A percentile compares a stretch with the other conserved stretches of the same genome.
phyloP scores from a whole-genome alignment of 2,797 vertebrate genomes.

The Megaceryle alcyon region DNA sequence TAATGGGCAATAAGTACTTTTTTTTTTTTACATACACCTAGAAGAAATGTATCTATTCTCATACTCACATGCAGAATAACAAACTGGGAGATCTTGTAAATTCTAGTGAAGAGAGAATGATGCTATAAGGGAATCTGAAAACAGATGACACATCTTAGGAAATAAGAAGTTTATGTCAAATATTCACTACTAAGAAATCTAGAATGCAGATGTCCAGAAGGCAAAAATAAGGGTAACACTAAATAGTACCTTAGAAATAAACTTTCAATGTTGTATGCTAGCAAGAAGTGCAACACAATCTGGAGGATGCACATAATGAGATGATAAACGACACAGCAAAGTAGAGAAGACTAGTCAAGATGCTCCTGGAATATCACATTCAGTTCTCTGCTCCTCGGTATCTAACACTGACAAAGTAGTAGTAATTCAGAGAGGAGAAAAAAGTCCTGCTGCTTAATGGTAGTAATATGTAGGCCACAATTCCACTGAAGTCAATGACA shows the following conservation, averaged over 20 bases:
- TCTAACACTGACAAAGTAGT: not conserved
- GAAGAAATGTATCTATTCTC: not conserved
- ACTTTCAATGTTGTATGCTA: not conserved
- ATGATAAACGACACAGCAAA: not conserved
- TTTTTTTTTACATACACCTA: not conserved
- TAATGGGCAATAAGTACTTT: not conserved
- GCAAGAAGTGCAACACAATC: not conserved
- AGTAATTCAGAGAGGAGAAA: not conserved
- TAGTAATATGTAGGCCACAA: slow-evolving; percentile 3
- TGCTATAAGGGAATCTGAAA: not conserved
- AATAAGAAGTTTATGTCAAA: not conserved
- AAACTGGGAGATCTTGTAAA: not conserved
- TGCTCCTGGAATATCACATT: not conserved
- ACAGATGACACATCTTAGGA: not conserved
- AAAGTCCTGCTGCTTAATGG: not conserved
- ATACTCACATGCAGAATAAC: not conserved
- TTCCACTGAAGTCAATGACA: not conserved
- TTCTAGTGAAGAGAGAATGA: not conserved
- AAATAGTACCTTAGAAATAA: not conserved
- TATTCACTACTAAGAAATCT: not conserved
- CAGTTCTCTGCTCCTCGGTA: not conserved
- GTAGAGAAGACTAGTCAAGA: not conserved
- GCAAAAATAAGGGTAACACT: not conserved
- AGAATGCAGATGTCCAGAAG: not conserved
- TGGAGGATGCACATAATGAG: not conserved